Evolutionary conservation across 2,113 vertebrate genomes (phyloP), one percentile per base, ranked within the genome.

Genomic region (Seriola rivoliana): DNA sequence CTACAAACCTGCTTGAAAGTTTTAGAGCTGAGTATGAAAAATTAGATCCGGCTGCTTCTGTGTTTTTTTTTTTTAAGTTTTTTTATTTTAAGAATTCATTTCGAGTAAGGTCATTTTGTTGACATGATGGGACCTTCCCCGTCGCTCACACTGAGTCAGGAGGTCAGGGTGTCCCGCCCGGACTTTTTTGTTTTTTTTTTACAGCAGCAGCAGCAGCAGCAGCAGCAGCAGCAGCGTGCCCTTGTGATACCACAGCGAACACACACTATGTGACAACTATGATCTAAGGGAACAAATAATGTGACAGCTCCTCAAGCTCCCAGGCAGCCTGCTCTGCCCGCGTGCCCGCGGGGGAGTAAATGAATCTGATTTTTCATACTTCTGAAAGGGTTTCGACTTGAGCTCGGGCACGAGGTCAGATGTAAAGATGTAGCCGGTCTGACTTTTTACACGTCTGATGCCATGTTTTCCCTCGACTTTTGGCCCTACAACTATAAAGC

Each of bases 221-320:
- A 29, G 29, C 29, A 29, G 59, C 80, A 77, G 70, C 60, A 36
- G 65, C 80, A 6, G 60, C 34, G 21, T 60, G 84, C 48, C 89
- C 80, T 87, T 73, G 86, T 78, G 74, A 89, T 69, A 82, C 66
- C 89, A 85, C 38, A 78, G 81, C 68, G 85, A 83, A 87, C 71
- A 29, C 85, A 55, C 80, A 52, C 70, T 62, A 32, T 77, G 76
- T 89, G 92, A 91, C 92, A 93, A 88, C 81, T 73, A 40, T 54
- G 83, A 93, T 92, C 79, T 90, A 9, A 70, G 75, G 75, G 81
- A 82, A 88, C 88, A 86, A 87, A 89, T 89, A 89, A 88, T 71
- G 81, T 88, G 90, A 92, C 91, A 91, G 83, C 82, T 71, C 74
- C 82, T 81, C 85, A 19, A 67, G 90, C 85, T 82, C 81, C 68